A percentile compares a stretch with the other conserved stretches of the same genome.
These are phyloP conservation scores for Chelonia mydas DNA, from an alignment of 2,797 vertebrate genomes.

Conservation along the genomic window DNA sequence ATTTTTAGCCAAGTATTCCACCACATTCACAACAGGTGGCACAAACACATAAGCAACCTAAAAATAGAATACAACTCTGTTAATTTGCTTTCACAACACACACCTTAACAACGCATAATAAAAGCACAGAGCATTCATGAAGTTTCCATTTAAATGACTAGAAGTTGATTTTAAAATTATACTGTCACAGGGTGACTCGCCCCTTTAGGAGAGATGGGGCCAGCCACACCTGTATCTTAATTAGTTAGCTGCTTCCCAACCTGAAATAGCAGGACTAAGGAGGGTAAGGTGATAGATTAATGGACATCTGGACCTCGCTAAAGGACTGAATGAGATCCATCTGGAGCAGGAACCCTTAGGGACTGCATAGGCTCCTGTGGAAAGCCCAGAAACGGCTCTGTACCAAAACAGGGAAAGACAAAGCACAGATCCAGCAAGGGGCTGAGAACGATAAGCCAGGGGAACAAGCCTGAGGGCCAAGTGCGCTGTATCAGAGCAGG, in stretches of 20 bases:
- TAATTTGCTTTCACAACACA: not conserved
- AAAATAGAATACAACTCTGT: not conserved
- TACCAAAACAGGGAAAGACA: not conserved
- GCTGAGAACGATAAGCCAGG: not conserved
- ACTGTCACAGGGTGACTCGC: not conserved
- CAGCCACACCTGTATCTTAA: not conserved
- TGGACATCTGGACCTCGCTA: not conserved
- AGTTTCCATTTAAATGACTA: not conserved
- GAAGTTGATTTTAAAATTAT: not conserved
- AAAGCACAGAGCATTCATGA: not conserved
- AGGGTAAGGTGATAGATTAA: not conserved
- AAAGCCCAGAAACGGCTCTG: not conserved
- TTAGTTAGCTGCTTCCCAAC: not conserved
- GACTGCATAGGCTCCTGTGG: too few relatives aligned
- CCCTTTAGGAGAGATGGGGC: not conserved
- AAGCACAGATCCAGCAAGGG: not conserved
- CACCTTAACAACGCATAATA: not conserved
- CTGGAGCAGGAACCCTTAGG: not conserved
- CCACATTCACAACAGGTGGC: not conserved
- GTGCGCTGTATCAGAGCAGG: not conserved
- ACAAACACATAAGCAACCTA: not conserved
- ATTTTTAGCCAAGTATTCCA: not conserved
- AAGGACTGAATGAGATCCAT: not conserved
- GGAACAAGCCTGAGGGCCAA: not conserved
- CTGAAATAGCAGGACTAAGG: not conserved